Evolutionary conservation across 2,888 invertebrate genomes (phyloP), one percentile per base, ranked within the genome.

Genomic region (Ariolimax columbianus): DNA sequence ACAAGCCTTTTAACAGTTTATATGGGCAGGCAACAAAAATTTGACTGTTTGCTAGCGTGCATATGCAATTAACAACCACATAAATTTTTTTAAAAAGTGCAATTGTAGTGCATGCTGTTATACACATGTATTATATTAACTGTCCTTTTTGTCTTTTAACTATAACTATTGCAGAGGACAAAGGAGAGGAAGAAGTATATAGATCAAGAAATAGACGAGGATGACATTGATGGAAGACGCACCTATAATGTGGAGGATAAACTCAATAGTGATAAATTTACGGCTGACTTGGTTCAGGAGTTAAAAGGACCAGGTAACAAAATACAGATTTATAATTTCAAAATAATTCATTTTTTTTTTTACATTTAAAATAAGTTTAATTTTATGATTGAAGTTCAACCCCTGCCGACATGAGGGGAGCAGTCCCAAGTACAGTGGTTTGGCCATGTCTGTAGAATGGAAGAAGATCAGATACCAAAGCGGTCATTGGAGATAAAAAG

Each of bases 221-320:
- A 96, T 90, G 96, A 96, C 87, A 96, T 97, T 94, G 98, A 98
- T 92, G 97, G 97, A 26, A 96, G 97, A 78, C 95, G 98, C 82
- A 97, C 96, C 59, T 98, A 98, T 94, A 97, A 97, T 90, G 96
- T 99, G 78, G 97, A 98, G 92, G 98, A 98, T 93, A 98, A 98
- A 95, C 95, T 98, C 91, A 97, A 97, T 92, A 96, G 94, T 86
- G 95, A 96, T 23, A 95, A 96, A 89, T 98, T 98, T 94, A 96
- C 91, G 77, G 91, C 91, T n/a, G 95, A 96, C 87, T 96, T 97
- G 91, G 97, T 98, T 51, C 95, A 97, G 88, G 97, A 98, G 92
- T 97, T 98, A 97, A 96, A 96, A 90, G 98, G 98, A 36, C 94
- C 96, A 89, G 95, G 95, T 95, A 90, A 85, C 87, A 77, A 59